Base-by-base conservation (phyloP, 1,140 invertebrate genomes). In the Acyrthosiphon pisum region DNA sequence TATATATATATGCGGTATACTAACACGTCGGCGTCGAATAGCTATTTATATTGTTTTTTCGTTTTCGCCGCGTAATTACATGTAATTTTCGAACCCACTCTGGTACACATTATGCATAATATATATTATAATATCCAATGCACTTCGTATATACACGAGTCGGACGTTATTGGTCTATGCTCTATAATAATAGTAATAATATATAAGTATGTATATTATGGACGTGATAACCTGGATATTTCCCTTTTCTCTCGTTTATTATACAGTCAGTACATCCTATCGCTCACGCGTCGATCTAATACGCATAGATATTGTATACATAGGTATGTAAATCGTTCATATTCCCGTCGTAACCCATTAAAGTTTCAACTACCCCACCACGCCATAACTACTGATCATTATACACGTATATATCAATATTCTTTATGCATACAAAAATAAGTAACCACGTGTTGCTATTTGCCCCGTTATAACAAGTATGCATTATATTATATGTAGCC, bases 1-100 rank as follows among this genome's bases (percentile, higher is more conserved):
- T 46, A 14, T 26, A n/a, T 23, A 37, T 41, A 84, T 41, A 37
- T 23, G 48, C 48, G 48, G 48, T 48, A 53, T 22, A n/a, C 30
- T 76, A 76, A 76, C 30, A 76, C 30, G 14, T 68, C 11, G 26
- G 30, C 60, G 30, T 76, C 60, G 60, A 76, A 76, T n/a, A 68
- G 30, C 30, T 68, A n/a, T 76, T 76, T 76, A 26, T 48, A 90
- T 56, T 41, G 88, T 60, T 60, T 44, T 35, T 90, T 23, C 35
- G 88, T 90, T 90, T 90, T 56, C 87, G 44, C 84, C 44, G 30
- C 44, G 30, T 89, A 89, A 89, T 90, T 60, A 44, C 53, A 20
- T 37, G 37, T 41, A 44, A 60, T 90, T 60, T 60, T 7, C 88
- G 3, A 35, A 41, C 46, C 2, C 26, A 76, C n/a, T n/a, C 60